phyloP scores from a whole-genome alignment of 2,797 vertebrate genomes.

The Scarus forsteni region DNA sequence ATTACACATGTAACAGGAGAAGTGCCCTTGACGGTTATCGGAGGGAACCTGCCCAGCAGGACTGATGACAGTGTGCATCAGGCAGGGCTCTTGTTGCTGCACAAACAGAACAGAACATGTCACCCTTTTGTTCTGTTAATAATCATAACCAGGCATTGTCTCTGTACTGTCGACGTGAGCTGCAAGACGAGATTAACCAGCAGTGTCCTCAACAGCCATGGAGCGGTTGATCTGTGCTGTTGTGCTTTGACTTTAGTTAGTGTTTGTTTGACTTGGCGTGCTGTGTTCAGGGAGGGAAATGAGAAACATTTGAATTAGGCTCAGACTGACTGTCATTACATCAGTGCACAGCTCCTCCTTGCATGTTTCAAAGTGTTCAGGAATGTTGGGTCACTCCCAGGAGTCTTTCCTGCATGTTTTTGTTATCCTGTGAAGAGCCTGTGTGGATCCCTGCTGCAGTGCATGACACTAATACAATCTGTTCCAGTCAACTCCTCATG shows the following conservation, averaged over 20 bases:
- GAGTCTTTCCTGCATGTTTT: conserved; percentile 54
- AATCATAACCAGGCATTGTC: conserved; percentile 11
- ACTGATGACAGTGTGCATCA: conserved; percentile 25
- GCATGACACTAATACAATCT: conserved; percentile 11
- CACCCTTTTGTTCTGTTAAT: conserved; percentile 34
- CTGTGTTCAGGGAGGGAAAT: conserved; percentile 40
- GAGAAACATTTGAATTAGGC: conserved; percentile 49
- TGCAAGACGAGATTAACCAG: conserved; percentile 11
- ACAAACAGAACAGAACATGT: conserved; percentile 45
- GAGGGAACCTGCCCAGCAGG: conserved; percentile 71
- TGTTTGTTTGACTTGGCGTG: conserved; percentile 62
- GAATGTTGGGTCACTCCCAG: conserved; percentile 74
- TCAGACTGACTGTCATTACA: conserved; percentile 41
- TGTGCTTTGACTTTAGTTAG: conserved; percentile 22
- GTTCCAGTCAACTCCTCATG: conserved; percentile 28
- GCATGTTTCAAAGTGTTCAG: conserved; percentile 42
- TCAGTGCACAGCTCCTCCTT: conserved; percentile 44
- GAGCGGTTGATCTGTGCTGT: conserved; percentile 11
- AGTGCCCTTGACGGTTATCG: conserved; percentile 39
- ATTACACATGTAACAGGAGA: conserved; percentile 53
- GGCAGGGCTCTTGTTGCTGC: conserved; percentile 34
- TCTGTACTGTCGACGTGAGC: neutral
- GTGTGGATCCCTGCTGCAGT: conserved; percentile 27
- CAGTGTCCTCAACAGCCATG: neutral
- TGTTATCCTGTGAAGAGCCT: conserved; percentile 29